Evolutionary conservation across 1,140 invertebrate genomes (phyloP), one percentile per base, ranked within the genome.

Genomic region (Myzus persicae): DNA sequence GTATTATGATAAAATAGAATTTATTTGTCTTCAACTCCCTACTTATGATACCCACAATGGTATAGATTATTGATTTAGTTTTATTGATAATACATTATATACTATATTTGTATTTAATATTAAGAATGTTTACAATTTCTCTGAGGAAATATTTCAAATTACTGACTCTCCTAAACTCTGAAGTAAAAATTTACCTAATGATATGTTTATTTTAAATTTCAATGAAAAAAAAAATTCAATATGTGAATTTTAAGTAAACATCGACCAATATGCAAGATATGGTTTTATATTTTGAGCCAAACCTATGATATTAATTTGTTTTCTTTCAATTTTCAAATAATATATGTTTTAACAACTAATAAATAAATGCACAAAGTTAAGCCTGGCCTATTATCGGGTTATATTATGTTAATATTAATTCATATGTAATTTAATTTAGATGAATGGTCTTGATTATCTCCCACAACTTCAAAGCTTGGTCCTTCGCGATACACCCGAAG

Each of bases 401-500:
- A n/a, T 76, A 18, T 76, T 54, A 31, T 82, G 0, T 31, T n/a
- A n/a, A n/a, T 76, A 42, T 91, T 67, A 54, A 18, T 76, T 76
- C 14, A n/a, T 76, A 76, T 18, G 31, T 67, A 67, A 42, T 82
- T 82, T 92, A n/a, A 38, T 92, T 81, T 93, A 93, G 91, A 85
- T 38, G 11, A 93, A 20, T 38, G 91, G 91, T 54, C 42, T 85
- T 4, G 90, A 91, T 54, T 91, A 91, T 91, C 89, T 91, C 5
- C 93, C 93, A n/a, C 91, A 93, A 93, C 89, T 91, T 2, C 67
- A 91, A 44, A 90, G 67, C 67, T 84, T 93, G 48, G 89, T 85
- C 1, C 40, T 85, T 36, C 76, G 44, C 24, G 93, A 93, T 84
- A 44, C 81, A 20, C 67, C 89, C 24, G 89, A 91, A 85, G 93